Evolutionary conservation across 64 coral and sea anemone genomes (phyloP).

Genomic region (Platygyra sinensis): DNA sequence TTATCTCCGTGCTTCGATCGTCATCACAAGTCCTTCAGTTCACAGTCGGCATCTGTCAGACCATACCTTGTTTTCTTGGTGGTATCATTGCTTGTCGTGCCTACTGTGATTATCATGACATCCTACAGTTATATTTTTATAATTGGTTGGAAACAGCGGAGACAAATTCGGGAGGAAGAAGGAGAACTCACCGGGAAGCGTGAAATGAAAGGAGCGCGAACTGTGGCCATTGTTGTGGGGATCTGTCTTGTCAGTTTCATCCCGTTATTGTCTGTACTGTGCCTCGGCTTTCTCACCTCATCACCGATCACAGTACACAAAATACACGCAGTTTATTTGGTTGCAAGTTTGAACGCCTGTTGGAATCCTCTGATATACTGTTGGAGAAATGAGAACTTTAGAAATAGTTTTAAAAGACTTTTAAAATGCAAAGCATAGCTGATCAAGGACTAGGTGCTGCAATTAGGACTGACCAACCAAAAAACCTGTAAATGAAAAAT

Average conservation of each 20-base stretch:
- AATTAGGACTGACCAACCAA: background rate
- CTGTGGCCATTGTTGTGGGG: conserved; percentile 34
- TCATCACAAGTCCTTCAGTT: background rate
- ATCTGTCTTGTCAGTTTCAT: conserved; percentile 20
- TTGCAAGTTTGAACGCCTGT: background rate
- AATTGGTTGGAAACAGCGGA: background rate
- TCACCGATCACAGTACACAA: background rate
- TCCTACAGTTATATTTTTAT: conserved; percentile 33
- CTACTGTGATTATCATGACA: background rate
- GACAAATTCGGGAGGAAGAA: background rate
- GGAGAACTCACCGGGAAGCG: background rate
- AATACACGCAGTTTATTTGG: background rate
- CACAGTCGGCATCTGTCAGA: no score
- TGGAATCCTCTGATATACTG: conserved; percentile 57
- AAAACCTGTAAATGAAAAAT: no score
- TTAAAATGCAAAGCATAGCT: background rate
- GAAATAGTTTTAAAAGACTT: conserved; percentile 11
- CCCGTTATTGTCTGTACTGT: conserved; percentile 12
- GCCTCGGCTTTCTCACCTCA: background rate
- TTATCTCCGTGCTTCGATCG: background rate
- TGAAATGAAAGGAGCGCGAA: conserved; percentile 14
- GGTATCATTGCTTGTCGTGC: background rate
- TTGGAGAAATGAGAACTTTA: conserved; percentile 50
- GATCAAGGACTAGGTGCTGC: background rate
- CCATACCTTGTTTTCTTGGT: conserved; percentile 4